phyloP scores from a whole-genome alignment of 1,140 invertebrate genomes.

The Probaryconus sp. region DNA sequence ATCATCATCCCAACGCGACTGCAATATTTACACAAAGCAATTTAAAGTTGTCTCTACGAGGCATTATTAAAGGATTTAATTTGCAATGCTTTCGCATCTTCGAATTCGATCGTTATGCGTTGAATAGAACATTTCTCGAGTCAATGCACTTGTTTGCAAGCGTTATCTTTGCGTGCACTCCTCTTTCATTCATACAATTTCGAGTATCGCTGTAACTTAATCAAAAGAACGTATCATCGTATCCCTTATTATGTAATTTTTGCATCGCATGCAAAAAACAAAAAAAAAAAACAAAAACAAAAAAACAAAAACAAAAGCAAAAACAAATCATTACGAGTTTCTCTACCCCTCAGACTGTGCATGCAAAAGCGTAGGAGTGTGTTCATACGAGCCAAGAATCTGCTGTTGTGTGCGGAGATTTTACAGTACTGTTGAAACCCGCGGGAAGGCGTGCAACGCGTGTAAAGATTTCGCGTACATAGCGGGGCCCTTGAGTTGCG shows the following conservation, averaged over 20 bases:
- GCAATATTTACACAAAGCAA: too few species aligned
- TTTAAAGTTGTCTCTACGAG: too few species aligned
- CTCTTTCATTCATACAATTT: slow-evolving; percentile 37
- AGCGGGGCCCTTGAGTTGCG: slow-evolving; percentile 19
- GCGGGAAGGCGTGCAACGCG: slow-evolving; percentile 37
- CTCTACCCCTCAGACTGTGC: too few species aligned
- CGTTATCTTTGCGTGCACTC: slow-evolving; percentile 22
- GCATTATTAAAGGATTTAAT: too few species aligned
- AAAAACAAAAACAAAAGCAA: too few species aligned
- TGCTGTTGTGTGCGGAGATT: slow-evolving; percentile 31
- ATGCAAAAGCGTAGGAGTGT: background rate
- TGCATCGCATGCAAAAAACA: background rate
- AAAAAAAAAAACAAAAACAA: too few species aligned
- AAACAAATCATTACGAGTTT: slow-evolving; percentile 14
- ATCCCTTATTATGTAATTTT: slow-evolving; percentile 43
- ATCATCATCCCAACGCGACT: too few species aligned
- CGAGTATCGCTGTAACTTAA: slow-evolving; percentile 20
- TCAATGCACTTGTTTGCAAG: too few species aligned
- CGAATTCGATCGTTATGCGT: too few species aligned
- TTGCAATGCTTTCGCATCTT: too few species aligned
- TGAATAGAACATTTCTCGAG: too few species aligned
- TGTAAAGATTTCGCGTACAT: slow-evolving; percentile 42
- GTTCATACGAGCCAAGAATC: slow-evolving; percentile 6
- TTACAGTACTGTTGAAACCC: slow-evolving; percentile 16
- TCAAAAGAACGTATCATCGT: slow-evolving; percentile 44